Evolutionary conservation across 2,888 invertebrate species (phyloP).

Genomic region (Hesperia comma): DNA sequence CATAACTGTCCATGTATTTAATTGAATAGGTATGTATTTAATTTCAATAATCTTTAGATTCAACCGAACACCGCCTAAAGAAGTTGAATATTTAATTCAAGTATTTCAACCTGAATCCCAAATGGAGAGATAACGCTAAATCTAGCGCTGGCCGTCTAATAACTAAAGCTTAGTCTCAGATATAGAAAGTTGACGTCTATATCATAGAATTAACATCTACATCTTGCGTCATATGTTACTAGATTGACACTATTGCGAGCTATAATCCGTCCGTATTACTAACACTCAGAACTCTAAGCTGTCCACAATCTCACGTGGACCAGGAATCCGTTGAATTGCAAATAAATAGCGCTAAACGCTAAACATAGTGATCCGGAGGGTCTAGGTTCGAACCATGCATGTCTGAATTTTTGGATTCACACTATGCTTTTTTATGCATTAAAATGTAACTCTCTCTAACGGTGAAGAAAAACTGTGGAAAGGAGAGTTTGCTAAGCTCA

Average conservation of each 20-base stretch:
- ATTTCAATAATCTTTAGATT: too few relatives aligned
- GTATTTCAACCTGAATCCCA: not conserved
- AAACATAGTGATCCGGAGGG: too few relatives aligned
- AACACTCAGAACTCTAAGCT: not conserved
- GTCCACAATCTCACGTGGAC: not conserved
- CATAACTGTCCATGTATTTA: too few relatives aligned
- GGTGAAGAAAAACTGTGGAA: too few relatives aligned
- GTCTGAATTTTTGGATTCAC: too few relatives aligned
- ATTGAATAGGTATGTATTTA: too few relatives aligned
- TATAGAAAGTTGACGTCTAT: slow-evolving; percentile 28
- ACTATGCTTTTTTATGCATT: too few relatives aligned
- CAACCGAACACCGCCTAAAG: too few relatives aligned
- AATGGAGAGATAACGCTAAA: slow-evolving; percentile 11
- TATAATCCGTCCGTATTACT: not conserved
- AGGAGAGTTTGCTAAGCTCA: too few relatives aligned
- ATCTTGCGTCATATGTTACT: slow-evolving; percentile 23
- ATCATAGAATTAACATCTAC: slow-evolving; percentile 25
- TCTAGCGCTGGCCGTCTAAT: slow-evolving; percentile 15
- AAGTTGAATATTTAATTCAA: not conserved
- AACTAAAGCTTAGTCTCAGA: slow-evolving; percentile 28
- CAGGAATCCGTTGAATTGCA: not conserved
- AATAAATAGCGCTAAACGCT: too few relatives aligned
- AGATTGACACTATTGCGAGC: slow-evolving; percentile 8
- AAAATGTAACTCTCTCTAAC: too few relatives aligned
- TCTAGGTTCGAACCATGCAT: too few relatives aligned